A percentile compares a stretch with the other conserved stretches of the same genome.
Conservation (phyloP, 2,113 vertebrate species). For the Ochotona curzoniae region DNA sequence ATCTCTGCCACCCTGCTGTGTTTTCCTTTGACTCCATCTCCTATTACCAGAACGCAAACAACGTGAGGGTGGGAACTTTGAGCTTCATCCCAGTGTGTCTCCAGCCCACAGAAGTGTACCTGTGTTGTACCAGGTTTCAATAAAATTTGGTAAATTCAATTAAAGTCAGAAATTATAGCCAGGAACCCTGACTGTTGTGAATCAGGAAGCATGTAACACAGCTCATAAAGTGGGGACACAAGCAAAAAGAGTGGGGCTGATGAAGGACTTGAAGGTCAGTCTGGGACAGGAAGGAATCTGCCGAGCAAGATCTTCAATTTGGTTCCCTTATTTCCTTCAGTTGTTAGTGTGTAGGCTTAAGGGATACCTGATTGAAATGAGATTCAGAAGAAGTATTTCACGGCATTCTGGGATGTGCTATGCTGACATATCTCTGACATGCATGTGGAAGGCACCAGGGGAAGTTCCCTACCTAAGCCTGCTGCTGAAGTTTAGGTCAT, state of each 20-base stretch:
- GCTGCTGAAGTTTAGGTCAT: background rate
- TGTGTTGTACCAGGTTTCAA: background rate
- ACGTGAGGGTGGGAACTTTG: background rate
- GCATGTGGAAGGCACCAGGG: background rate
- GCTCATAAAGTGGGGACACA: background rate
- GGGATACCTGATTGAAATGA: background rate
- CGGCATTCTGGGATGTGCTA: background rate
- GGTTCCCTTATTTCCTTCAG: background rate
- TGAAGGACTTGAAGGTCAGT: background rate
- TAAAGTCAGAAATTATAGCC: background rate
- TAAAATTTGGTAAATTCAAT: background rate
- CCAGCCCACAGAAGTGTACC: background rate
- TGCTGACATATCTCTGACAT: background rate
- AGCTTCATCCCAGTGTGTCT: background rate
- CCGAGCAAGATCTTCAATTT: background rate
- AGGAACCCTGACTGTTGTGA: background rate
- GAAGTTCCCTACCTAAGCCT: background rate
- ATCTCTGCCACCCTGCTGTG: background rate
- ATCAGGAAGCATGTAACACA: background rate
- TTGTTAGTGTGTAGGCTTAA: background rate
- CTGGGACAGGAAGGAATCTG: background rate
- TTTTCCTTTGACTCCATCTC: constrained; percentile 13
- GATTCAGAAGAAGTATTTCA: background rate
- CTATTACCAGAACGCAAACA: background rate
- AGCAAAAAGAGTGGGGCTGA: background rate